Conservation (phyloP, 92 coral and sea anemone genomes). For the Porites lobata region DNA sequence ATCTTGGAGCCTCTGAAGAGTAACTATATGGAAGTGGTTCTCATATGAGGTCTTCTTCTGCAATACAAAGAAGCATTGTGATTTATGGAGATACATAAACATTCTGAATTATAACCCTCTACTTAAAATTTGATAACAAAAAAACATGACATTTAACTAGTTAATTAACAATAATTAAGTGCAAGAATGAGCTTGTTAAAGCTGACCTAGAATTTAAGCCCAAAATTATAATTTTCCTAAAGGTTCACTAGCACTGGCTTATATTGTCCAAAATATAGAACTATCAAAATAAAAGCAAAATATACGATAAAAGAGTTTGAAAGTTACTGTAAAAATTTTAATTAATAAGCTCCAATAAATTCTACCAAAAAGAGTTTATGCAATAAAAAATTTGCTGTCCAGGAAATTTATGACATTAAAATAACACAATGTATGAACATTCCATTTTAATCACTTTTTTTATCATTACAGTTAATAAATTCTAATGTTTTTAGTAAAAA, state of each 20-base stretch:
- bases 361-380: too few species aligned
- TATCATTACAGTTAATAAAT: too few species aligned
- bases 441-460: too few species aligned
- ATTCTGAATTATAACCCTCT: neutral
- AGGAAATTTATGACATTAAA: too few species aligned
- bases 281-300: too few species aligned
- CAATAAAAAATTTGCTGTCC: too few species aligned
- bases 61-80: conserved; percentile 23
- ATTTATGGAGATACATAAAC: conserved; percentile 1
- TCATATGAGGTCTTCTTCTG: conserved; percentile 10
- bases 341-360: too few species aligned
- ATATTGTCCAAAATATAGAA: too few species aligned
- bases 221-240: neutral
- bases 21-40: neutral
- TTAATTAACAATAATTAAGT: neutral
- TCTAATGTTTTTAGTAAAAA: too few species aligned
- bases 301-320: too few species aligned
- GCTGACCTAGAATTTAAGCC: neutral
- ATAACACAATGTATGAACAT: too few species aligned
- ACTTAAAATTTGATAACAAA: neutral
- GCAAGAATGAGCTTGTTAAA: neutral
- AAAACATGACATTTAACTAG: neutral
- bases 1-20: neutral
- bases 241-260: neutral
- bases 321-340: too few species aligned